Conservation (phyloP, 2,113 vertebrate genomes). For the Albula goreensis region DNA sequence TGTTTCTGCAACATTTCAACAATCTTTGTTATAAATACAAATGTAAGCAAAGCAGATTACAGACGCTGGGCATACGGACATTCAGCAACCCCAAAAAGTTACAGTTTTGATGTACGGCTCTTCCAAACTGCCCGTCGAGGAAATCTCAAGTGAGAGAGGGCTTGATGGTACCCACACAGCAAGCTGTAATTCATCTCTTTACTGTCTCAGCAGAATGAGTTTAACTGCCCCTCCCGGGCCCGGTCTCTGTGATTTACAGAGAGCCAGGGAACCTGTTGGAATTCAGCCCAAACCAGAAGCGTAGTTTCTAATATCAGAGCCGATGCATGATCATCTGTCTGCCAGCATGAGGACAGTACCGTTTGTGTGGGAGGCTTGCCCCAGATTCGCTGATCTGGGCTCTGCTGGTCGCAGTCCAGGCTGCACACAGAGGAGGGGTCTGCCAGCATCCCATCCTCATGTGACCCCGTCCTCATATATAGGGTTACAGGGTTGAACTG, state of each 20-base stretch:
- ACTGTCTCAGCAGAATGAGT: conserved; percentile 38
- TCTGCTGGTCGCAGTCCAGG: neutral
- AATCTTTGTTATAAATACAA: no score
- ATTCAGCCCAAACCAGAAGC: neutral
- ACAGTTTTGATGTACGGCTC: neutral
- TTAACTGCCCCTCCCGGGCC: conserved; percentile 27
- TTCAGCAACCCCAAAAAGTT: neutral
- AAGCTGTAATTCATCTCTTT: conserved; percentile 6
- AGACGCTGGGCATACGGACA: no score
- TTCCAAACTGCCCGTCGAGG: neutral
- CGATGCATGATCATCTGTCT: neutral
- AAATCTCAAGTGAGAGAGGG: neutral
- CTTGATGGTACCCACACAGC: neutral
- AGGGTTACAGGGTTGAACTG: conserved; percentile 72
- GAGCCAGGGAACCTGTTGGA: neutral
- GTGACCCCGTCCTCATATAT: conserved; percentile 67
- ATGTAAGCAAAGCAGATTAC: no score
- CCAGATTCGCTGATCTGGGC: neutral
- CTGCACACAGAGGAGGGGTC: neutral
- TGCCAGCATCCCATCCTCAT: conserved; percentile 50
- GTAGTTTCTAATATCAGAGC: neutral
- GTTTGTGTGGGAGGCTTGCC: conserved; percentile 11
- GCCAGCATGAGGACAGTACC: neutral
- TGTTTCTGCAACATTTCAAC: no score
- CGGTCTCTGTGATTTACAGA: neutral